Evolutionary conservation across 2,888 invertebrate genomes (phyloP).

Genomic region (Trissonchulus latispiculum): DNA sequence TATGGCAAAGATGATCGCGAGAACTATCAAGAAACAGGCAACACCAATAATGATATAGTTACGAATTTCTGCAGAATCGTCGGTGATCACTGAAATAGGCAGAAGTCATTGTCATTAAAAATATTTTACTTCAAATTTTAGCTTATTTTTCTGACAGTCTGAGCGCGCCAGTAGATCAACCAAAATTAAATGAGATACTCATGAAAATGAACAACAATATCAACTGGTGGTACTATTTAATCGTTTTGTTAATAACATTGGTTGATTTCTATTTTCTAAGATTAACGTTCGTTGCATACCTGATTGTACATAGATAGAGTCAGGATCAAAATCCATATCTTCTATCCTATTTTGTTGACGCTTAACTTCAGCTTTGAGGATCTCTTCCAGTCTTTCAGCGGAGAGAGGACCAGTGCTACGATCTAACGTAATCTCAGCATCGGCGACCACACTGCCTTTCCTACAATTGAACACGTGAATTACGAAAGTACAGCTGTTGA

Average conservation of each 20-base stretch:
- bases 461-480: too few relatives aligned
- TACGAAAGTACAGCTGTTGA: too few relatives aligned
- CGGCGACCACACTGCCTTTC: not conserved
- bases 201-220: too few relatives aligned
- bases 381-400: not conserved
- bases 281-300: too few relatives aligned
- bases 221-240: too few relatives aligned
- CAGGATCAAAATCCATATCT: not conserved
- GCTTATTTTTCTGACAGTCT: too few relatives aligned
- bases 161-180: too few relatives aligned
- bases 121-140: too few relatives aligned
- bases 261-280: too few relatives aligned
- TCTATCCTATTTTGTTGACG: not conserved
- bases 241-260: too few relatives aligned
- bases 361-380: not conserved
- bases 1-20: conserved; percentile 24
- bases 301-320: not conserved
- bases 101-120: too few relatives aligned
- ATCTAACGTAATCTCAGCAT: not conserved
- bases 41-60: conserved; percentile 25
- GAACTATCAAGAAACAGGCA: conserved; percentile 21
- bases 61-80: conserved; percentile 17
- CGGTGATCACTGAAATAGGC: not conserved
- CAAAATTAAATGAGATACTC: too few relatives aligned
- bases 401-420: not conserved